A percentile compares a stretch with the other conserved stretches of the same genome.
Evolutionary conservation across 2,888 invertebrate species (phyloP).

Genomic region (Tenthredo notha): DNA sequence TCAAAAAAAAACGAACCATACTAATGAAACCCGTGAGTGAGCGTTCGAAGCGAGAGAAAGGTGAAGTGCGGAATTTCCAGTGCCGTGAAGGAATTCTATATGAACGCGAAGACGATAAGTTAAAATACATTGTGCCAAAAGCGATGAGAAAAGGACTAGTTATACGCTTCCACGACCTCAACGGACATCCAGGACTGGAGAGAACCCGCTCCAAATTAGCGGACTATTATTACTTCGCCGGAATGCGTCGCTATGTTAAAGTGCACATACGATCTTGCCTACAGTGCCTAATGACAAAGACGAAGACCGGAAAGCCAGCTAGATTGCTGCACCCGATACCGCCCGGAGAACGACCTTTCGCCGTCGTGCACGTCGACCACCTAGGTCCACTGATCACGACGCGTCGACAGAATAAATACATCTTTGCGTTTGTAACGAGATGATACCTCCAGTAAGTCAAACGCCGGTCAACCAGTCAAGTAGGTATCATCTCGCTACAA

Average conservation of each 20-base stretch:
- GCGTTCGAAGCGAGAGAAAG: not conserved
- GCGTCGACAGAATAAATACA: slow-evolving; percentile 57
- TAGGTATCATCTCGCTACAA: too few relatives aligned
- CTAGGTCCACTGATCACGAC: slow-evolving; percentile 60
- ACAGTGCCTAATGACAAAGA: slow-evolving; percentile 61
- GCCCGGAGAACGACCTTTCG: slow-evolving; percentile 62
- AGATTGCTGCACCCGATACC: slow-evolving; percentile 64
- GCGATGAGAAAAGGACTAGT: slow-evolving; percentile 55
- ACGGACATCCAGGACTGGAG: slow-evolving; percentile 61
- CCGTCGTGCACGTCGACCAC: slow-evolving; percentile 61
- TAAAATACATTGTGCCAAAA: slow-evolving; percentile 50
- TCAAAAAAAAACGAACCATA: too few relatives aligned
- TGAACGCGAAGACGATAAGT: not conserved
- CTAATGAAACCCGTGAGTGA: not conserved
- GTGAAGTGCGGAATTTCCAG: slow-evolving; percentile 24
- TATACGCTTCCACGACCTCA: slow-evolving; percentile 58
- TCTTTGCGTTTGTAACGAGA: too few relatives aligned
- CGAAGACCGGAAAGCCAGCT: slow-evolving; percentile 57
- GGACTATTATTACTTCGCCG: slow-evolving; percentile 61
- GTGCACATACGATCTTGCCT: slow-evolving; percentile 61
- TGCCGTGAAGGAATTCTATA: slow-evolving; percentile 35
- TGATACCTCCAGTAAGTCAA: too few relatives aligned
- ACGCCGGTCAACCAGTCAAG: too few relatives aligned
- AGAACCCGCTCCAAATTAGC: slow-evolving; percentile 55
- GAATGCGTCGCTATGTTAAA: slow-evolving; percentile 58